A percentile compares a stretch with the other conserved stretches of the same genome.
phyloP scores from a whole-genome alignment of 2,797 vertebrate species.

The Mus spretus region DNA sequence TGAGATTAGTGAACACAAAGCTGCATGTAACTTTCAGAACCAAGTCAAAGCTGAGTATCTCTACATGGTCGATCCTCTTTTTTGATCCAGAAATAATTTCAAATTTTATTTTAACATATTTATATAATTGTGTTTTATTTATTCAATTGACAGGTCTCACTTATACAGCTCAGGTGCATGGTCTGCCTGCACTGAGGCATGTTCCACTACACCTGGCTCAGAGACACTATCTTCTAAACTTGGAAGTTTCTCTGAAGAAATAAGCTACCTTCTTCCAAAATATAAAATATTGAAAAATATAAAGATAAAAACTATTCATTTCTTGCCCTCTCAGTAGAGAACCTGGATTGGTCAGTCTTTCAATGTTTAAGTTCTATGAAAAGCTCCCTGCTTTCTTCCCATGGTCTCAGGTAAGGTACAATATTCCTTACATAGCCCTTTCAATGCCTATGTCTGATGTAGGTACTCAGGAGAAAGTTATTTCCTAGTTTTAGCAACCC shows the following conservation, averaged over 20 bases:
- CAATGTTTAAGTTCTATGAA: not conserved
- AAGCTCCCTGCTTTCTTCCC: not conserved
- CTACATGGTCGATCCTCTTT: not conserved
- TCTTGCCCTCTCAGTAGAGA: not conserved
- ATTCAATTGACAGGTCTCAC: not conserved
- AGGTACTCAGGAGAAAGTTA: conserved; percentile 3
- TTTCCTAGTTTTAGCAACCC: conserved; percentile 51
- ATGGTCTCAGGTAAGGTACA: conserved; percentile 24
- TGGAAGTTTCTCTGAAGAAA: conserved; percentile 22
- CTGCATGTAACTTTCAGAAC: not conserved
- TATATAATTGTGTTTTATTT: not conserved
- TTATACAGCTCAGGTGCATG: not conserved
- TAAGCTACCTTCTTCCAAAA: not conserved
- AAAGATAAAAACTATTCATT: conserved; percentile 21
- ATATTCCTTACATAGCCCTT: conserved; percentile 19
- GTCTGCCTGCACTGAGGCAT: not conserved
- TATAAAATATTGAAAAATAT: conserved; percentile 40
- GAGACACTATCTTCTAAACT: not conserved
- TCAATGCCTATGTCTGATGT: not conserved
- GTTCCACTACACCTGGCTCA: not conserved
- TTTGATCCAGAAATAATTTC: not conserved
- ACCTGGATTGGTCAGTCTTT: conserved; percentile 1
- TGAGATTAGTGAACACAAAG: not conserved
- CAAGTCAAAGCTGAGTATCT: not conserved
- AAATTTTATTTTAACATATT: not conserved